Base-by-base conservation (phyloP, 2,113 vertebrate genomes). In the Calidris pugnax region DNA sequence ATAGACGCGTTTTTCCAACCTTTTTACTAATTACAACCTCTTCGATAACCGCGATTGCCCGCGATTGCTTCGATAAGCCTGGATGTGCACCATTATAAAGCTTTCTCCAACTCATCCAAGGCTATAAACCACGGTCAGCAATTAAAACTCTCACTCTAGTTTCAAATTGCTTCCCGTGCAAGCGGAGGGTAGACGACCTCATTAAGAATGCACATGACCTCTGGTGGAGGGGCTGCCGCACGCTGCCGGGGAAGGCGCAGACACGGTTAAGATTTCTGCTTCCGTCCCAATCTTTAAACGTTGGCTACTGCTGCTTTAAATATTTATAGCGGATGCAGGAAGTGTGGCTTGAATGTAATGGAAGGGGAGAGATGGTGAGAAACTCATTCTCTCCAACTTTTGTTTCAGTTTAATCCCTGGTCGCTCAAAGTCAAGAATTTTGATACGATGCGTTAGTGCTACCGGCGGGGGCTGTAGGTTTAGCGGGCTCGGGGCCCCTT, bases 291-390 rank as follows among this genome's bases (percentile, higher is more conserved):
- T 91, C 97, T 94, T 92, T 81, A 91, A 95, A 85, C 27, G 64
- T 84, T 80, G 88, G 96, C 93, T 97, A 92, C 97, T 97, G 62
- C 71, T 66, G 79, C 96, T 97, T 97, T 98, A 98, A 98, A 96
- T 97, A 97, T 97, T 97, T 96, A 98, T 97, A 95, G 93, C 24
- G 9, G 35, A 71, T 56, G 90, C 91, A 97, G 97, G 96, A 98
- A 98, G 97, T 89, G 87, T 56, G 82, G 92, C 96, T 96, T 85
- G 91, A 96, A 82, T 84, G 12, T 92, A 97, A 89, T 79, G 53
- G 91, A 94, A 92, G 35, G 53, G 72, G 68, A 89, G 59, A 62
- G 77, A 57, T 47, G 62, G 84, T 13, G 66, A 85, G 78, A 94
- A 88, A 91, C 47, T 67, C 72, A 7, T 89, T 92, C 91, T 78